Base-by-base conservation (phyloP, 1,140 invertebrate species). In the Drosophila funebris region DNA sequence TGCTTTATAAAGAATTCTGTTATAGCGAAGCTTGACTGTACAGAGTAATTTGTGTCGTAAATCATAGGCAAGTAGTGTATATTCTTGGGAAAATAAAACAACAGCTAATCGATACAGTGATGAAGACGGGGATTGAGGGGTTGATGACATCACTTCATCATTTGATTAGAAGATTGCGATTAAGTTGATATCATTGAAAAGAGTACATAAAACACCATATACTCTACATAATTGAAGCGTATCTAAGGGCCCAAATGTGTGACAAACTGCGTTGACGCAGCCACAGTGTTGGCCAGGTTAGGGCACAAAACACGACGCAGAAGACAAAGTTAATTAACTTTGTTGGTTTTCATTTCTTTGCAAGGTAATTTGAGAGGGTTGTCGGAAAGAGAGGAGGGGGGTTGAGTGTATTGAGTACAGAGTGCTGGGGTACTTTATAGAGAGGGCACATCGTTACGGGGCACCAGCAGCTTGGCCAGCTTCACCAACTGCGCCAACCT, bases 291-390 rank as follows among this genome's bases (percentile, higher is more conserved):
- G 9, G 67, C 50, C 68, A 64, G 48, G 68, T 50, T 64, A 63
- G 43, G 8, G 22, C 9, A 41, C 29, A 67, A 33, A 62, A 61
- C 56, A 53, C 29, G 36, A 56, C 29, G 53, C 78, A 54, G 64
- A 54, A 67, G 53, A 54, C 73, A 82, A 76, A 89, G 83, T 89
- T 88, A 88, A 88, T 88, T 88, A 88, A 88, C 83, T 88, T 78
- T 88, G 83, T 88, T 82, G 79, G 72, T 78, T 87, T 82, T 78
- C 69, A 57, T 52, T 52, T 20, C 48, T 71, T 57, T 57, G 58
- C 52, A 27, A 46, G 56, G 53, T 46, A 20, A 50, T 46, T 46
- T 44, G 44, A 16, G 36, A 18, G 24, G 31, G 20, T 18, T 14
- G 11, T n/a, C 44, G 16, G 39, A 24, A 1, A 24, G n/a, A 9